Evolutionary conservation across 1,140 invertebrate genomes (phyloP), one percentile per base, ranked within the genome.

Genomic region (Mercenaria mercenaria): DNA sequence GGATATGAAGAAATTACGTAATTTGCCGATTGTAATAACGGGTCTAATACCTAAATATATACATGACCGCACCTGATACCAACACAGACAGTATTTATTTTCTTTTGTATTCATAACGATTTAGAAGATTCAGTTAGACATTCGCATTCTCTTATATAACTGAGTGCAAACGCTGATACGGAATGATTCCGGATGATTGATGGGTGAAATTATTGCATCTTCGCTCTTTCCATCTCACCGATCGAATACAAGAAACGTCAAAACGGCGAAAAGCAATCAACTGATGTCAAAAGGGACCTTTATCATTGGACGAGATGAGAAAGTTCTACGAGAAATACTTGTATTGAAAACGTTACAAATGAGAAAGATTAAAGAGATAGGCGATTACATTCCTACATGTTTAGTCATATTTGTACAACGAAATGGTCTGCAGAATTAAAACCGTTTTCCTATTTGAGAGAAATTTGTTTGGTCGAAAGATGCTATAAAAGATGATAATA

Each of bases 231-330:
- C 32, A 56, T 37, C 50, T 37, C 29, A 1, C 15, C 41, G 20
- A 76, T 76, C 72, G 72, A 76, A 43, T 11, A 76, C 15, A 52
- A 56, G 32, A 79, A 50, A 47, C 76, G 76, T 79, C 76, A 79
- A 52, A 52, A 79, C 76, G 43, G 47, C 43, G 47, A 79, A 79
- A 79, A 52, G 76, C 76, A 79, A 79, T 79, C 76, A 79, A 29
- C 47, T 32, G 20, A 50, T 79, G 76, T 79, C 76, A 79, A 52
- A 79, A 79, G 76, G 47, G 76, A 23, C 26, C 76, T 56, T 79
- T 79, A 79, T 59, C 50, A 34, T 18, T 0, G 8, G 8, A 56
- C 26, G 13, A 18, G 15, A 72, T 72, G 67, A 72, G 67, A 41
- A 13, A 18, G 67, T 39, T 18, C 29, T 37, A 72, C 4, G 34